phyloP scores from a whole-genome alignment of 2,797 vertebrate species.

The Apogon hyalosoma region DNA sequence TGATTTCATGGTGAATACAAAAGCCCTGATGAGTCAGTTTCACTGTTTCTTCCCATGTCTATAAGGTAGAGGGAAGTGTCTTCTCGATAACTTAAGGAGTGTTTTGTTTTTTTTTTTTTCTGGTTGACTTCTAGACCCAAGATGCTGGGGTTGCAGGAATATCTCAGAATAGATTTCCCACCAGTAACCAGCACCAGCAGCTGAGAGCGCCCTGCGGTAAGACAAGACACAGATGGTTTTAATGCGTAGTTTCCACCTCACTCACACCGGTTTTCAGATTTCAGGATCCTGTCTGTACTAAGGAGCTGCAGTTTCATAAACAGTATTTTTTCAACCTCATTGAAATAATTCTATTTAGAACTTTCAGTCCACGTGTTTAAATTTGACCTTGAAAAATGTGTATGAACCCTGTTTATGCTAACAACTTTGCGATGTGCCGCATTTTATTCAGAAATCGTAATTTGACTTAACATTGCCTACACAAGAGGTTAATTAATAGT shows the following conservation, averaged over 20 bases:
- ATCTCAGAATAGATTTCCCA: constrained; percentile 26
- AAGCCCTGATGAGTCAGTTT: not conserved
- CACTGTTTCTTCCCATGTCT: not conserved
- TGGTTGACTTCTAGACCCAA: constrained; percentile 32
- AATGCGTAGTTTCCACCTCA: too few species aligned
- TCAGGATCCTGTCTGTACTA: too few species aligned
- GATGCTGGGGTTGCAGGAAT: constrained; percentile 38
- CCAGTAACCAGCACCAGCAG: constrained; percentile 49
- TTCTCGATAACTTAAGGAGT: not conserved
- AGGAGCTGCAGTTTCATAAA: too few species aligned
- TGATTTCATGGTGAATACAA: too few species aligned
- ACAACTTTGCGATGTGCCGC: not conserved
- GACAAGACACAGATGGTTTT: not conserved
- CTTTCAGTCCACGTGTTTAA: too few species aligned
- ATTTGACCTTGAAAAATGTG: too few species aligned
- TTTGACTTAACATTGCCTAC: too few species aligned
- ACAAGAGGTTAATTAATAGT: too few species aligned
- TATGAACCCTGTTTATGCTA: not conserved
- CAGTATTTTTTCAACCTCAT: too few species aligned
- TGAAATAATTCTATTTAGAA: too few species aligned
- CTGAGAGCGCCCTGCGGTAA: constrained; percentile 48
- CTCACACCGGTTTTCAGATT: too few species aligned
- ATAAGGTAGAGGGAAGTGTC: not conserved
- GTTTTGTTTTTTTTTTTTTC: not conserved
- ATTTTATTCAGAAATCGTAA: too few species aligned